phyloP scores from a whole-genome alignment of 1,140 invertebrate genomes.

The Calliphora vicina region DNA sequence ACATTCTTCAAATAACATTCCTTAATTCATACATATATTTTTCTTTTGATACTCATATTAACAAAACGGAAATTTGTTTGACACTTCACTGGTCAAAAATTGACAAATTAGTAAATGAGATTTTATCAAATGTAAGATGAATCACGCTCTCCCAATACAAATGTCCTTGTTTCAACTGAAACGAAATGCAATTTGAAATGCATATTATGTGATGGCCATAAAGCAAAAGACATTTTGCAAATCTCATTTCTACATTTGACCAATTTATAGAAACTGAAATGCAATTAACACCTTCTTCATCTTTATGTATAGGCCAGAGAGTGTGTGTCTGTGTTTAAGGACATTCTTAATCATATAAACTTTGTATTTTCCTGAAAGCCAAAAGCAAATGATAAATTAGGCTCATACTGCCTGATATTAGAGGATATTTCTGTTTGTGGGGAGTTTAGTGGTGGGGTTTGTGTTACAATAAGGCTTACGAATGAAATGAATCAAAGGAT shows the following conservation, averaged over 20 bases:
- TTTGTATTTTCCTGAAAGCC: neutral
- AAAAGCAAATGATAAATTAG: slow-evolving; percentile 11
- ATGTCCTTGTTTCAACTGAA: neutral
- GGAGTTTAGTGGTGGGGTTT: neutral
- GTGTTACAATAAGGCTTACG: neutral
- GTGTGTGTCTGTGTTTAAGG: neutral
- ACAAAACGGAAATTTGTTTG: neutral
- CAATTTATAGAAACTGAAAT: neutral
- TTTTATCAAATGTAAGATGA: neutral
- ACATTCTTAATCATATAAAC: neutral
- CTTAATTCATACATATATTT: too few species aligned
- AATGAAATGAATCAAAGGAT: slow-evolving; percentile 60
- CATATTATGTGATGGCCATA: neutral
- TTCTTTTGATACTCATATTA: neutral
- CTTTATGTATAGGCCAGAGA: neutral
- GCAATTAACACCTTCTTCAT: slow-evolving; percentile 5
- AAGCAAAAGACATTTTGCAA: neutral
- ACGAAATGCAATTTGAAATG: neutral
- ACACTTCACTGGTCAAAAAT: slow-evolving; percentile 3
- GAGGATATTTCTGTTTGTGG: neutral
- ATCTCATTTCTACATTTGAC: neutral
- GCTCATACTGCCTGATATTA: neutral
- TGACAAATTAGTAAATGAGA: slow-evolving; percentile 8
- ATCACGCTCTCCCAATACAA: neutral
- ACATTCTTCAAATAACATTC: too few species aligned